Base-by-base conservation (phyloP, 2,888 invertebrate species). In the Caenorhabditis wallacei region DNA sequence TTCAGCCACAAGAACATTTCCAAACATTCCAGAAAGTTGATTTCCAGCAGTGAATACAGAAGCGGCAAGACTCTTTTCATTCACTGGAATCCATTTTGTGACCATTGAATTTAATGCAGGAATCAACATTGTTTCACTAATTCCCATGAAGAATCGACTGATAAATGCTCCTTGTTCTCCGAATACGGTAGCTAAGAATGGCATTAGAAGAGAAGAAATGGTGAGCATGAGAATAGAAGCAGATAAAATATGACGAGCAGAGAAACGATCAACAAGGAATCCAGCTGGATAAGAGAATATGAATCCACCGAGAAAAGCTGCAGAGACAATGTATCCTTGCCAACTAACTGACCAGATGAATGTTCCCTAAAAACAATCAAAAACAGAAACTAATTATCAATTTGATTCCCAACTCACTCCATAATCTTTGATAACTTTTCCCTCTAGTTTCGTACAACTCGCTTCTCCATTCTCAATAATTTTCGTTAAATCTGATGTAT, bases 31-130 rank as follows among this genome's bases (percentile, higher is more conserved):
- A 56, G 82, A 84, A 13, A 75, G 30, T 63, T 89, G 89, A 70
- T 89, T 89, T 51, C 89, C 89, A 4, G 87, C 69, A 2, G 89
- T 89, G 81, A 87, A 89, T 2, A 89, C 53, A 1, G 89, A 80
- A 13, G 87, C 87, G 1, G 88, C 89, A 2, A 87, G 80, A 56
- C 85, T 84, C 54, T 88, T 82, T 57, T 89, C 89, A 43, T 87
- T 82, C 3, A 84, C 53, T 18, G 89, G 89, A 54, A 89, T 85
- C 89, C 89, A 89, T 43, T 81, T 82, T n/a, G 86, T 86, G 11
- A 87, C 84, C 72, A 89, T 78, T 13, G 86, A 86, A 66, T 89
- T 89, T 16, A 89, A 43, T 2, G 87, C 74, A 4, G 89, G 89
- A n/a, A 88, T 76, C 43, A 89, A 61, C 48, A 88, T 43, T 0